A percentile compares a stretch with the other conserved stretches of the same genome.
Evolutionary conservation across 2,888 invertebrate species (phyloP).

Genomic region (Rhagium mordax): DNA sequence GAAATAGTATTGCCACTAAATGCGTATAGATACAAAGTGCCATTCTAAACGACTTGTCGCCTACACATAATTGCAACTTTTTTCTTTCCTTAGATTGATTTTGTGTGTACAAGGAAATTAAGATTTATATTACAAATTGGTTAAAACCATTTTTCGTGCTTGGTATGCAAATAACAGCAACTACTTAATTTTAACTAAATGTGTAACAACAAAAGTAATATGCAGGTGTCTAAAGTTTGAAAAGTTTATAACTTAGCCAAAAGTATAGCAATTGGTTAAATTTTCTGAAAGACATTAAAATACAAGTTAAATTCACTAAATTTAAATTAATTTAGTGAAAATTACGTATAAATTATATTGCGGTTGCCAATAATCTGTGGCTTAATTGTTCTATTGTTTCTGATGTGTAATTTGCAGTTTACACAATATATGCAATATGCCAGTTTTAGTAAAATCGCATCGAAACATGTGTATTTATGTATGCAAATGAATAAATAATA

Average conservation of each 20-base stretch:
- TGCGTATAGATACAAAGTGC: too few species aligned
- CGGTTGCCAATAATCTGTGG: background rate
- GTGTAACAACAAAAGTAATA: too few species aligned
- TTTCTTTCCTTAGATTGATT: too few species aligned
- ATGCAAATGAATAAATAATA: constrained; percentile 19
- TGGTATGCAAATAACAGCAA: too few species aligned
- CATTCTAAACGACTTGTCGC: too few species aligned
- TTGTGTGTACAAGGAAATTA: too few species aligned
- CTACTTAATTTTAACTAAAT: too few species aligned
- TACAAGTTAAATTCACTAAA: background rate
- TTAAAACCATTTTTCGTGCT: too few species aligned
- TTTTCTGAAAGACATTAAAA: background rate
- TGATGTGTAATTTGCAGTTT: constrained; percentile 6
- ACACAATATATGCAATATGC: background rate
- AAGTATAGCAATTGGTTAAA: background rate
- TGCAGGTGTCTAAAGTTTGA: too few species aligned
- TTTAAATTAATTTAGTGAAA: background rate
- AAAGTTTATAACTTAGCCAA: background rate
- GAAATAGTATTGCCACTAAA: too few species aligned
- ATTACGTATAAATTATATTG: background rate
- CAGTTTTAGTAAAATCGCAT: background rate
- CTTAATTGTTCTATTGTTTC: background rate
- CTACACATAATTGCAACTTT: too few species aligned
- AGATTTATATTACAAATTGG: too few species aligned
- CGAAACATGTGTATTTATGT: constrained; percentile 15